phyloP scores from a whole-genome alignment of 2,797 vertebrate genomes.

The Crossoptilon crossoptilon region DNA sequence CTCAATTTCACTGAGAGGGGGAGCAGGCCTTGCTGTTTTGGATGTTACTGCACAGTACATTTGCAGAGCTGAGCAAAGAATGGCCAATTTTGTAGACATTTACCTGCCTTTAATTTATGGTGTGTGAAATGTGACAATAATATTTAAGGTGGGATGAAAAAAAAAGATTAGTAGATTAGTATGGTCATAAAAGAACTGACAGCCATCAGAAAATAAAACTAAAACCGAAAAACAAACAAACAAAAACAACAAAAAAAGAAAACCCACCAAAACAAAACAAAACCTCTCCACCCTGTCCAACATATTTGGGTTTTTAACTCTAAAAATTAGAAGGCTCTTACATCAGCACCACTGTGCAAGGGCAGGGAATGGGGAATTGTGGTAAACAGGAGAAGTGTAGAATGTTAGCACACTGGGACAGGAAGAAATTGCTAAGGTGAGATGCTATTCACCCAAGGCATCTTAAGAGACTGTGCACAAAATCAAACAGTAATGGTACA shows the following conservation, averaged over 20 bases:
- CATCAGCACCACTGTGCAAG: not conserved
- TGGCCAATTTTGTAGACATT: not conserved
- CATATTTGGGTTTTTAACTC: not conserved
- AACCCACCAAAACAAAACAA: not conserved
- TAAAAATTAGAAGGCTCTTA: not conserved
- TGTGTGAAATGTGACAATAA: not conserved
- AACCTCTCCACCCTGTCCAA: not conserved
- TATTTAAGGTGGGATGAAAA: not conserved
- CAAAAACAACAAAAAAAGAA: too few species aligned
- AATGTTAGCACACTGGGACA: not conserved
- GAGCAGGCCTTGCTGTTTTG: constrained; percentile 30
- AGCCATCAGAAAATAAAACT: not conserved
- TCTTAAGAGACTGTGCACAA: not conserved
- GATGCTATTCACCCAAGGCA: not conserved
- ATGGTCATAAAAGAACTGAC: too few species aligned
- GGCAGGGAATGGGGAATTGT: not conserved
- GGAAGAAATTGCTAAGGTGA: not conserved
- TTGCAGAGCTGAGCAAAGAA: not conserved
- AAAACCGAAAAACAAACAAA: too few species aligned
- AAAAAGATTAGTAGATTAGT: not conserved
- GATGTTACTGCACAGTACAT: constrained; percentile 52
- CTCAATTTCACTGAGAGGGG: not conserved
- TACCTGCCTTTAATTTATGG: constrained; percentile 5
- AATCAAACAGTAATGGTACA: not conserved
- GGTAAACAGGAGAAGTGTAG: not conserved